These are phyloP conservation scores for Tetramorium simillimum DNA, from an alignment of 1,140 invertebrate species.

Conservation along the genomic window DNA sequence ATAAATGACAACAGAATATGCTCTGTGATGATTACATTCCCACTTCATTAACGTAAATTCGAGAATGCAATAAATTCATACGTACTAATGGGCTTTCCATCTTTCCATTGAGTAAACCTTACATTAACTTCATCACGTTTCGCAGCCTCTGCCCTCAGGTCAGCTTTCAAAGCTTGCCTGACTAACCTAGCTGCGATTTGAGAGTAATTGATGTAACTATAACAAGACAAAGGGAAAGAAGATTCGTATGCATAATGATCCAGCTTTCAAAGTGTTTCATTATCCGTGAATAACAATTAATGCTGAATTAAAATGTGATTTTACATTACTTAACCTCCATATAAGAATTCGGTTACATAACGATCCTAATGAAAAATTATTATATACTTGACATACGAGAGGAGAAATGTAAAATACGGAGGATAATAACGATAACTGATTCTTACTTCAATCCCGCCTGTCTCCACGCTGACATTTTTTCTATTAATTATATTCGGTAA, in stretches of 20 bases:
- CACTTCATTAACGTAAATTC: not conserved
- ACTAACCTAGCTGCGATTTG: slow-evolving; percentile 94
- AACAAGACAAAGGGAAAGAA: slow-evolving; percentile 73
- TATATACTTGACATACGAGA: not conserved
- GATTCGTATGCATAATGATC: not conserved
- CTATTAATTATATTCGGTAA: slow-evolving; percentile 28
- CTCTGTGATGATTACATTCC: not conserved
- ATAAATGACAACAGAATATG: not conserved
- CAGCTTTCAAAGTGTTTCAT: slow-evolving; percentile 31
- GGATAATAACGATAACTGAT: slow-evolving; percentile 26
- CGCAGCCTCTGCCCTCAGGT: slow-evolving; percentile 89
- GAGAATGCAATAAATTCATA: slow-evolving; percentile 72
- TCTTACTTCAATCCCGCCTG: slow-evolving; percentile 88
- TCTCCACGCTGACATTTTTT: slow-evolving; percentile 88
- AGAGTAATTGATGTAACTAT: slow-evolving; percentile 97
- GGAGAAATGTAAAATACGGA: slow-evolving; percentile 27
- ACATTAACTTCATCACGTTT: slow-evolving; percentile 91
- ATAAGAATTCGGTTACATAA: slow-evolving; percentile 32
- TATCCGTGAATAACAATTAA: slow-evolving; percentile 33
- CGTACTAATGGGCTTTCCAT: slow-evolving; percentile 94
- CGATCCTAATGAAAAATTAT: slow-evolving; percentile 1
- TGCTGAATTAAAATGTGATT: slow-evolving; percentile 42
- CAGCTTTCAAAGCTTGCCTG: slow-evolving; percentile 91
- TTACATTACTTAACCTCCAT: slow-evolving; percentile 32
- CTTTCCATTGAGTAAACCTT: slow-evolving; percentile 93